Evolutionary conservation across 2,113 vertebrate species (phyloP).

Genomic region (Chionomys nivalis): DNA sequence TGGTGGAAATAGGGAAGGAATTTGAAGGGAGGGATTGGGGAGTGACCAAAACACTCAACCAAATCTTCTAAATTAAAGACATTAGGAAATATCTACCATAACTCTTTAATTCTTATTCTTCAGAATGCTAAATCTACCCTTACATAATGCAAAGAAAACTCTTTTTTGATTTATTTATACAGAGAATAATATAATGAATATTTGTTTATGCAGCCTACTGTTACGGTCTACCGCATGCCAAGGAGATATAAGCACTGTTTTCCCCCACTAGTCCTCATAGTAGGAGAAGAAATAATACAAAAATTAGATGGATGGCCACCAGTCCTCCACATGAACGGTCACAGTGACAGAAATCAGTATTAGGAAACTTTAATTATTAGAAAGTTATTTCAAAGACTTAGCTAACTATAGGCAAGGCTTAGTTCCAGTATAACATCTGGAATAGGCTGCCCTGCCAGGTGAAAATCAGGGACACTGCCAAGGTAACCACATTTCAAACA

Average conservation of each 20-base stretch:
- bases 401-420: neutral
- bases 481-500: conserved; percentile 24
- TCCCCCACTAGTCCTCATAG: neutral
- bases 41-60: neutral
- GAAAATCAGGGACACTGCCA: conserved; percentile 40
- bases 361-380: neutral
- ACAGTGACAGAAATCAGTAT: neutral
- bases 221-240: neutral
- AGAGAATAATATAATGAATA: conserved; percentile 31
- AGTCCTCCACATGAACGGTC: neutral
- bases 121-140: neutral
- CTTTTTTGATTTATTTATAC: neutral
- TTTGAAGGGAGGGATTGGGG: neutral
- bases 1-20: neutral
- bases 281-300: neutral
- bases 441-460: neutral
- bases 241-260: neutral
- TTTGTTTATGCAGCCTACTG: neutral
- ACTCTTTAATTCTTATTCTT: conserved; percentile 3
- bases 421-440: conserved; percentile 52
- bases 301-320: neutral
- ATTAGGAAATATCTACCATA: conserved; percentile 22
- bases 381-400: conserved; percentile 44
- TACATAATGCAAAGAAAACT: neutral
- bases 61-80: conserved; percentile 58